phyloP scores from a whole-genome alignment of 2,797 vertebrate genomes.

The Rhadinocentrus ornatus region DNA sequence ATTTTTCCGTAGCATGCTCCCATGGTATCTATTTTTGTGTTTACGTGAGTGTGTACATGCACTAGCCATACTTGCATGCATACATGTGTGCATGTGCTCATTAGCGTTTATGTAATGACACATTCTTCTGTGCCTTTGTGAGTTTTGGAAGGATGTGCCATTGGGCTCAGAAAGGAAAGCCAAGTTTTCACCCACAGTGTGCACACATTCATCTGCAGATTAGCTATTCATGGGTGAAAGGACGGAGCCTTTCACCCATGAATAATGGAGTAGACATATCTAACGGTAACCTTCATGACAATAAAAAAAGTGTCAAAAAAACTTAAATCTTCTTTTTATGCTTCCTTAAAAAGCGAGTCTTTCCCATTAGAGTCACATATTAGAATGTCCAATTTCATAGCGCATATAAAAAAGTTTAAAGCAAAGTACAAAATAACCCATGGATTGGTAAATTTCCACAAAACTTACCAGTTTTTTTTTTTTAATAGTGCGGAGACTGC shows the following conservation, averaged over 20 bases:
- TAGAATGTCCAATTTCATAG: too few relatives aligned
- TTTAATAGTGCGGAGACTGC: not conserved
- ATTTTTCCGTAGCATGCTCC: conserved; percentile 58
- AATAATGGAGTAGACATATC: conserved; percentile 44
- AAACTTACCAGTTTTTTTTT: not conserved
- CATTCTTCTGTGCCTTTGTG: conserved; percentile 15
- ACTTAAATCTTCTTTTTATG: not conserved
- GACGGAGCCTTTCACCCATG: conserved; percentile 40
- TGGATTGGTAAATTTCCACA: not conserved
- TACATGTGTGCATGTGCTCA: not conserved
- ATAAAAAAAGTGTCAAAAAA: not conserved
- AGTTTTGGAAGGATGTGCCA: conserved; percentile 34
- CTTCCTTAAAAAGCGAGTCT: not conserved
- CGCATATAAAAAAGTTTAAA: not conserved
- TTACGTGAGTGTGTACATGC: conserved; percentile 11
- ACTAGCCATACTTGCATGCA: conserved; percentile 11
- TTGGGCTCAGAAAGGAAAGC: conserved; percentile 59
- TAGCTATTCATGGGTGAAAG: too few relatives aligned
- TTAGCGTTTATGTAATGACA: conserved; percentile 1
- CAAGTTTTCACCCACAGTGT: conserved; percentile 51
- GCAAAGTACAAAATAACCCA: not conserved
- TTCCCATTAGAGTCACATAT: not conserved
- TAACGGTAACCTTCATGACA: conserved; percentile 21
- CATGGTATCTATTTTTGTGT: conserved; percentile 18
- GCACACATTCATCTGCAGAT: conserved; percentile 60